Percentiles rank a stretch among this genome's conserved stretches.
Conservation (phyloP, 2,888 invertebrate genomes). For the Heliconius hortense region DNA sequence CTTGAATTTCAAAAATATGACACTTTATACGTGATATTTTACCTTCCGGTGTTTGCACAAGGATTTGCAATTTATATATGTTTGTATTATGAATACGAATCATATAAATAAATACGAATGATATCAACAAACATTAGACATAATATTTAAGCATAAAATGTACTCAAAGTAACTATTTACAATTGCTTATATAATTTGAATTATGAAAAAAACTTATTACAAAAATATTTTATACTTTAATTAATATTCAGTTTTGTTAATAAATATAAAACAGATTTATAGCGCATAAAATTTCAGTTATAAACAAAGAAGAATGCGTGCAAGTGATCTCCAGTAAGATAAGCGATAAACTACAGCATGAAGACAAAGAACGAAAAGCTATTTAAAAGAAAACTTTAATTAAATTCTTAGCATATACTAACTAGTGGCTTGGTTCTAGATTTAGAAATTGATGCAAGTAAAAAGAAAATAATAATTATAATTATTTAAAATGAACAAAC, state of each 20-base stretch:
- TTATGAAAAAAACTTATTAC: background rate
- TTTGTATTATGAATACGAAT: conserved; percentile 4
- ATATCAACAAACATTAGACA: background rate
- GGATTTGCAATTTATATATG: conserved; percentile 21
- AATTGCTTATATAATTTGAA: background rate
- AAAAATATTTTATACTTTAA: background rate
- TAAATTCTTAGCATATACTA: conserved; percentile 51
- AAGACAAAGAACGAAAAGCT: conserved; percentile 52
- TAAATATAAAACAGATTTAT: conserved; percentile 25
- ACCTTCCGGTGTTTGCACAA: conserved; percentile 20
- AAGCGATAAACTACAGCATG: conserved; percentile 56
- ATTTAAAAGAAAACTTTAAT: conserved; percentile 71
- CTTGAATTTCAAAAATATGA: conserved; percentile 63
- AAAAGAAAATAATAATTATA: conserved; percentile 22
- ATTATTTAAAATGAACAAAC: background rate
- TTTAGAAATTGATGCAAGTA: background rate
- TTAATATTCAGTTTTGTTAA: conserved; percentile 1
- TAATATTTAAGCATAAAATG: background rate
- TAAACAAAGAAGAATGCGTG: conserved; percentile 43
- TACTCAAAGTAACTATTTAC: background rate
- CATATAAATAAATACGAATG: background rate
- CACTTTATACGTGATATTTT: conserved; percentile 27
- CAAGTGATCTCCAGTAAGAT: conserved; percentile 54
- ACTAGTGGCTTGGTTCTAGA: conserved; percentile 24
- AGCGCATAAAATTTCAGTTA: conserved; percentile 29